Evolutionary conservation across 2,113 vertebrate genomes (phyloP).

Genomic region (Eudyptes chrysolophus): DNA sequence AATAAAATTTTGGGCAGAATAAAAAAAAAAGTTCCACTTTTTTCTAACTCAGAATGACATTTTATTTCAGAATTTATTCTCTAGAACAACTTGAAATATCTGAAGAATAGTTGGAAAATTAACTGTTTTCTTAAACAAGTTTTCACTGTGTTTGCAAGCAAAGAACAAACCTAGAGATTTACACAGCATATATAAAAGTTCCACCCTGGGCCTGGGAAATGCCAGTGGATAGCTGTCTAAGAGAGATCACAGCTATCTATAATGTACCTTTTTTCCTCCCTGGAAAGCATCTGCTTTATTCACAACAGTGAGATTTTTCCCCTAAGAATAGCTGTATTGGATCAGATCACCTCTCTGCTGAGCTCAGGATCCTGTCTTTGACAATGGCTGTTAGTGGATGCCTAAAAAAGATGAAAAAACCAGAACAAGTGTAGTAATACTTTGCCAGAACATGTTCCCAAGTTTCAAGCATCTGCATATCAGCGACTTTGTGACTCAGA

Average conservation of each 20-base stretch:
- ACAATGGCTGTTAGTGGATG: too few relatives aligned
- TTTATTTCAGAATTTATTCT: neutral
- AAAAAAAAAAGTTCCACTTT: rapidly evolving
- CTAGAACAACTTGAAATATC: neutral
- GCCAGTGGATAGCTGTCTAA: neutral
- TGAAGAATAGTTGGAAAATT: neutral
- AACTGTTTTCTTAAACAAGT: neutral
- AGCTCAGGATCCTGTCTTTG: neutral
- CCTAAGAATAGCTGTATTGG: neutral
- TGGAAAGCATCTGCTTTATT: neutral
- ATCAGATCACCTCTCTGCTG: neutral
- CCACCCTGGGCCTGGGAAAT: neutral
- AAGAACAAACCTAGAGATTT: neutral
- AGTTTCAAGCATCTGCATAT: neutral
- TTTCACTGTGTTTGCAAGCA: neutral
- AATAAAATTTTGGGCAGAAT: rapidly evolving
- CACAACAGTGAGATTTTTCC: neutral
- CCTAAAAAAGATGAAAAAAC: neutral
- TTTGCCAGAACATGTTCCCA: neutral
- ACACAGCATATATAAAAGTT: neutral
- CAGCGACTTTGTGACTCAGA: neutral
- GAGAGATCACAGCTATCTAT: neutral
- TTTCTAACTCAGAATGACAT: neutral
- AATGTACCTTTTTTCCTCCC: neutral
- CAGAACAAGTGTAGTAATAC: neutral